Evolutionary conservation across 2,888 invertebrate genomes (phyloP), one percentile per base, ranked within the genome.

Genomic region (Xanthia icteritia): DNA sequence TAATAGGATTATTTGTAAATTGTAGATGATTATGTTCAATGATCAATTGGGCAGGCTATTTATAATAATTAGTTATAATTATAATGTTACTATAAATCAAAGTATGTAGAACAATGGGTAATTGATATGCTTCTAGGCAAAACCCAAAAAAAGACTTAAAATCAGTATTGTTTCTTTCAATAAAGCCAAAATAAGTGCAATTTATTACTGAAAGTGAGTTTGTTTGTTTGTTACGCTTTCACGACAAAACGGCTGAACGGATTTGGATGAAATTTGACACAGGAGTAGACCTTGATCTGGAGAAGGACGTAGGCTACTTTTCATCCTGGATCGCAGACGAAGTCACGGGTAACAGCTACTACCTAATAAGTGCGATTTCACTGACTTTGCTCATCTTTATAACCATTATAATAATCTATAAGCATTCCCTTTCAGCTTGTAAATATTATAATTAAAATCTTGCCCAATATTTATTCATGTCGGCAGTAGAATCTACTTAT

Each of bases 1-100:
- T 48, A 48, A 17, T 48, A 20, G 17, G 48, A 48, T 48, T 64
- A 64, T n/a, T 9, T 23, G 31, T 31, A 51, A 20, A 27, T 56
- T 54, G 11, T 36, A 36, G 5, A 17, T 31, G 0, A 31, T 42
- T 48, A 5, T 11, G 11, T 64, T 20, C 20, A 48, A n/a, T 60
- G 27, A 74, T 61, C 31, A 17, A 73, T 73, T 73, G 23, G 23
- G 11, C 17, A 4, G n/a, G 17, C 39, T 39, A 39, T 39, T 9
- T 61, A 73, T 17, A 73, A 31, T 61, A 73, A 42, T 39, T 31
- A 54, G 23, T 31, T 0, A 13, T 17, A 17, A 13, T 17, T 11
- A 63, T 54, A 54, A 51, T 17, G 17, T 8, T 45, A 56, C 9
- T 27, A n/a, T 23, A 60, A 74, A 58, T 48, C 36, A 73, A 73